A percentile compares a stretch with the other conserved stretches of the same genome.
Evolutionary conservation across 2,888 invertebrate species (phyloP).

Genomic region (Lasioglossum villosulum): DNA sequence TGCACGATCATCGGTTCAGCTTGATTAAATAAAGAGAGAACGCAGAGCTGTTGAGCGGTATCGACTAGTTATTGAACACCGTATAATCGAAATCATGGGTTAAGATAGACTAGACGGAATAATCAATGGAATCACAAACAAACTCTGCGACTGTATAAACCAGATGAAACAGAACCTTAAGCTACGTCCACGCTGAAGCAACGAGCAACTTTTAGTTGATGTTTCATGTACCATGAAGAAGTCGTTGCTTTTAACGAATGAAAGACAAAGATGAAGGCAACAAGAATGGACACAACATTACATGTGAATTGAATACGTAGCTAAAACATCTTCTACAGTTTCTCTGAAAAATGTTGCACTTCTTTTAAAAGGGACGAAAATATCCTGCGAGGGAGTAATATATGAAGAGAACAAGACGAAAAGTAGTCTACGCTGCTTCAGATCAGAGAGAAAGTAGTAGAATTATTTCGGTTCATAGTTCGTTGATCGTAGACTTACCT

Average conservation of each 20-base stretch:
- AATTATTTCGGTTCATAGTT: neutral
- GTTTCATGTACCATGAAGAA: neutral
- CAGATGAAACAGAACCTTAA: neutral
- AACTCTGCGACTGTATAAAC: neutral
- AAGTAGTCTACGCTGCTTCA: neutral
- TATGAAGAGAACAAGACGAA: no score
- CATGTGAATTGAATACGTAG: no score
- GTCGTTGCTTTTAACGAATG: no score
- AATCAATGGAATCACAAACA: neutral
- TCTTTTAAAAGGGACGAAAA: no score
- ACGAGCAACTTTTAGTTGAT: neutral
- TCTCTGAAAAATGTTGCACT: no score
- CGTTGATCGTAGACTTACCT: constrained; percentile 87
- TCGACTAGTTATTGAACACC: constrained; percentile 36
- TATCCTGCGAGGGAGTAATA: no score
- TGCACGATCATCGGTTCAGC: constrained; percentile 70
- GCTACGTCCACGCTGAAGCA: neutral
- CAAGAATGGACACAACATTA: no score
- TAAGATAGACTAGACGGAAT: neutral
- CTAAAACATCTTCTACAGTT: no score
- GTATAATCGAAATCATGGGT: constrained; percentile 25
- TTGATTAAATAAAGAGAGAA: constrained; percentile 74
- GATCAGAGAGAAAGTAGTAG: neutral
- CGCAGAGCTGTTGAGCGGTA: constrained; percentile 42
- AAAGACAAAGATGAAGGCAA: no score